phyloP scores from a whole-genome alignment of 2,888 invertebrate genomes.

The Stenoptilia bipunctidactyla region DNA sequence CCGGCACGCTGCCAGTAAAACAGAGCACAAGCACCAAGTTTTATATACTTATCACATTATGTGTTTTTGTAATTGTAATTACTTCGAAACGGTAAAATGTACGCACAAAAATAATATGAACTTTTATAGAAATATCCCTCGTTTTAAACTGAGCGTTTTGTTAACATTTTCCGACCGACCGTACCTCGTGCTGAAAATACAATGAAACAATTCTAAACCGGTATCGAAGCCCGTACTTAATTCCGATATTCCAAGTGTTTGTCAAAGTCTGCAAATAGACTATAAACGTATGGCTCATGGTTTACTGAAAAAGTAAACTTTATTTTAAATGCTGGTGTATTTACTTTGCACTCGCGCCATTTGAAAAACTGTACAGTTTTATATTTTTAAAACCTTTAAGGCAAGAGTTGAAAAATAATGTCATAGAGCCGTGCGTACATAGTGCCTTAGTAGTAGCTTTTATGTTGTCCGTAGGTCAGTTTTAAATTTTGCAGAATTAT shows the following conservation, averaged over 20 bases:
- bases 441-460: conserved; percentile 61
- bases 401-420: too few species aligned
- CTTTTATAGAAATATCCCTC: too few species aligned
- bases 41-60: conserved; percentile 60
- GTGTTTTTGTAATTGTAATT: conserved; percentile 65
- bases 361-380: neutral
- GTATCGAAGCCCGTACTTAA: too few species aligned
- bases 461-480: conserved; percentile 64
- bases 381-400: neutral
- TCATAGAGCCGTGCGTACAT: conserved; percentile 30
- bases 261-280: too few species aligned
- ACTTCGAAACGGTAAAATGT: conserved; percentile 61
- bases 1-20: conserved; percentile 70
- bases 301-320: too few species aligned
- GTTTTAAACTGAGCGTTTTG: too few species aligned
- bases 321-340: too few species aligned
- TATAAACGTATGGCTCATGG: too few species aligned
- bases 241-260: too few species aligned
- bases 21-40: conserved; percentile 69
- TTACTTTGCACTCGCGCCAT: neutral
- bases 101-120: conserved; percentile 27
- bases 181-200: too few species aligned
- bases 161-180: too few species aligned
- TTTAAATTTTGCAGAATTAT: conserved; percentile 23
- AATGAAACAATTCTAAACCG: too few species aligned